Conservation (phyloP, 2,113 vertebrate genomes). For the Eonycteris spelaea region DNA sequence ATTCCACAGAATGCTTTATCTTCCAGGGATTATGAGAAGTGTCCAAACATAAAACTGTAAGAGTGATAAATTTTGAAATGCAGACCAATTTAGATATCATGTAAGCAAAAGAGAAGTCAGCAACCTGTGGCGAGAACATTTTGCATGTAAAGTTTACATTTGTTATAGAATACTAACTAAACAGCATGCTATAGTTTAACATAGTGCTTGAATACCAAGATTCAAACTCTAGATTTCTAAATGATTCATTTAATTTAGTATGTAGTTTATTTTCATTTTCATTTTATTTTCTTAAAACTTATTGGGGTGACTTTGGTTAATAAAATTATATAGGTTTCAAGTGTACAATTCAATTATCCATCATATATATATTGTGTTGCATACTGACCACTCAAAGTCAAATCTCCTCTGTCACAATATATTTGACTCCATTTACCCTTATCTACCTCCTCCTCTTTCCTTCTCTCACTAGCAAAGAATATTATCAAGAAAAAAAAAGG, state of each 20-base stretch:
- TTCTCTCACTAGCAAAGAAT: no score
- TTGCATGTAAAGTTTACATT: background rate
- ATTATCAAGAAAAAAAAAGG: no score
- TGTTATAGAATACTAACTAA: background rate
- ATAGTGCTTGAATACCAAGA: background rate
- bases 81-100: conserved; percentile 7
- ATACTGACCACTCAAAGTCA: no score
- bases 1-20: background rate
- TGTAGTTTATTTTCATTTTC: no score
- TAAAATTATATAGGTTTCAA: no score
- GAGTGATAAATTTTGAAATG: background rate
- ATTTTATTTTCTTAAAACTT: no score
- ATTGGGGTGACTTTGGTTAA: no score
- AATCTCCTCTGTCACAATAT: no score
- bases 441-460: no score
- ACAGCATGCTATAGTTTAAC: background rate
- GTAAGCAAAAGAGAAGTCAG: background rate
- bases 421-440: no score
- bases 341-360: no score
- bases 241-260: background rate
- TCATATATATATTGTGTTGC: no score
- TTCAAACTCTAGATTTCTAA: background rate
- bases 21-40: background rate
- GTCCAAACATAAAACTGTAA: background rate
- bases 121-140: background rate